Evolutionary conservation across 2,797 vertebrate species (phyloP), one percentile per base, ranked within the genome.

Genomic region (Urophycis tenuis): DNA sequence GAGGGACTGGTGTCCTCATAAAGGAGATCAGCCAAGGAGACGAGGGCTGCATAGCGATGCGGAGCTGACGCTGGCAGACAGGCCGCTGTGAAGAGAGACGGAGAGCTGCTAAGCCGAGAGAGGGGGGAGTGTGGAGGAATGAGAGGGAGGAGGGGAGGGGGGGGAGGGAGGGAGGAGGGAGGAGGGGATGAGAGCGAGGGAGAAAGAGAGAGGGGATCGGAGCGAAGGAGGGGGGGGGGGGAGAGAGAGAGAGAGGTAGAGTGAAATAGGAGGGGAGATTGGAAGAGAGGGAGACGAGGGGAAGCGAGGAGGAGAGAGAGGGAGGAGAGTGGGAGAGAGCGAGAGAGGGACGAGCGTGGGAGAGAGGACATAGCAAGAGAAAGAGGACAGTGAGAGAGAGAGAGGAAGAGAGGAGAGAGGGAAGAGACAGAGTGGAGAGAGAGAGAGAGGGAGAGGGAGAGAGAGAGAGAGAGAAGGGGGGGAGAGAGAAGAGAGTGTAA

Each of bases 401-500:
- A 29, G 25, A 64, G 60, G 11, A 22, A 64, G 29, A 30, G 64
- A 67, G 64, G 14, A 12, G 29, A 25, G 22, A 10, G 64, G 64
- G 30, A 22, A 67, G 64, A 67, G 64, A 30, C 3, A 10, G 25
- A 14, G 64, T 2, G 0, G 11, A 29, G 12, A 11, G 64, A 11
- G 12, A 25, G 64, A 30, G 64, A 67, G 64, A 22, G 19, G 19
- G 64, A 14, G 29, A 30, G 19, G n/a, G 53, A 60, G n/a, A 8
- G 15, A 22, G 15, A 30, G 64, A 67, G n/a, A 67, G 25, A 30
- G 22, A 30, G 64, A 67, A 4, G n/a, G 64, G 30, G 64, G 14
- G 64, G 29, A 10, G 64, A 35, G 72, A 3, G 67, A 70, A 3
- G 67, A 17, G 77, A 77, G 86, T 86, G 72, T 87, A 81, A 77